Evolutionary conservation across 1,140 invertebrate species (phyloP), one percentile per base, ranked within the genome.

Genomic region (Caenorhabditis remanei): DNA sequence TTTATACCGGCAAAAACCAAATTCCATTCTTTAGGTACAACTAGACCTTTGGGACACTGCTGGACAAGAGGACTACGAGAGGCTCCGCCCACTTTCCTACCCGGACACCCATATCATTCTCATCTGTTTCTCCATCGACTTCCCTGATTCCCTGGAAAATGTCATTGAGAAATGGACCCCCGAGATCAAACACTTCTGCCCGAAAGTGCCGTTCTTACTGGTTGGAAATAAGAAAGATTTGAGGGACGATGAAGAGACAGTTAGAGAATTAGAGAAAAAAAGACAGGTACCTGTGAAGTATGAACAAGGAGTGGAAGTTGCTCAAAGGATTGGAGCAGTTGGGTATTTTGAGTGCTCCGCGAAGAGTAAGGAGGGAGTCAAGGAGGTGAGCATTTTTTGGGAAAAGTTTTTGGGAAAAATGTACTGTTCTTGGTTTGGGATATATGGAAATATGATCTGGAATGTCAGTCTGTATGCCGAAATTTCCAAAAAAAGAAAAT

Each of bases 31-130:
- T n/a, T n/a, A n/a, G 82, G 96, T 97, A 89, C 96, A 97, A 94
- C 93, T 97, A 89, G 97, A 97, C 88, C 94, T 99, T 90, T 99
- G 97, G 97, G 98, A 99, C 95, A 99, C 97, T 88, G 97, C 97
- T 90, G 97, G 97, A 71, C 97, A 99, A 94, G 97, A 99, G 94
- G 97, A 99, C 93, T 99, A 99, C 93, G 97, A 99, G 94, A 95
- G 97, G 93, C 95, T 99, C 91, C 95, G 97, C 93, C 97, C 97
- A 75, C 94, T 98, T 43, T 97, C 96, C 63, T 99, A 99, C 93
- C 97, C 97, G 13, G 97, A 98, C 93, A 99, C 97, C 82, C 97
- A 99, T 94, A 97, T 98, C 48, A 98, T 98, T 90, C 94, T 98
- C 71, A 98, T 98, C 96, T 98, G 97, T 94, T 98, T 98, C 94